Evolutionary conservation across 2,888 invertebrate genomes (phyloP).

Genomic region (Stenotaenia linearis): DNA sequence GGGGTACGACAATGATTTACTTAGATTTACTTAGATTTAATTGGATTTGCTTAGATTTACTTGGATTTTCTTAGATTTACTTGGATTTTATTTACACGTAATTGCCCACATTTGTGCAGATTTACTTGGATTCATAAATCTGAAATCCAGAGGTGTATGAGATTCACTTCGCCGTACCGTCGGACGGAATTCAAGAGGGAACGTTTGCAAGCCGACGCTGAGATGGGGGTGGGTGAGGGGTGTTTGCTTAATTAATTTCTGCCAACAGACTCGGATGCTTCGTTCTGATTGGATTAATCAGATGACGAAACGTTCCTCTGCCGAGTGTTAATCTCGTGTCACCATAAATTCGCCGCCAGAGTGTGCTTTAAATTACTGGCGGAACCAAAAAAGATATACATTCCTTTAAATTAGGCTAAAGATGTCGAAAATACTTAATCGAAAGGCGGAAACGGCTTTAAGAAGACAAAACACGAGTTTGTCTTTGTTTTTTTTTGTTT

Average conservation of each 20-base stretch:
- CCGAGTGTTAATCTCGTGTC: slow-evolving; percentile 17
- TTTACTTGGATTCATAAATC: too few species aligned
- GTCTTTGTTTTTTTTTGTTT: too few species aligned
- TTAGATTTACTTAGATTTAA: too few species aligned
- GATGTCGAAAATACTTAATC: not conserved
- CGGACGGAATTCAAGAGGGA: not conserved
- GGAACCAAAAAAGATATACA: not conserved
- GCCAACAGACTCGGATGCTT: slow-evolving; percentile 2
- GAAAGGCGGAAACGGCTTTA: not conserved
- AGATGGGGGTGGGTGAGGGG: not conserved
- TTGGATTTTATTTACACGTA: too few species aligned
- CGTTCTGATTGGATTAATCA: slow-evolving; percentile 5
- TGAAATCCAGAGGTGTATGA: too few species aligned
- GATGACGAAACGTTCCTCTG: not conserved
- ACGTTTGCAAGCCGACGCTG: not conserved
- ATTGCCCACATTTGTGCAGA: too few species aligned
- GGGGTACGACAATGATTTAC: too few species aligned
- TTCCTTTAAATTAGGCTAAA: not conserved
- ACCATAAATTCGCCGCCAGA: slow-evolving; percentile 17
- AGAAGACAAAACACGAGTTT: too few species aligned
- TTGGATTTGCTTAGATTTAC: too few species aligned
- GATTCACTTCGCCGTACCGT: too few species aligned
- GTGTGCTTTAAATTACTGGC: slow-evolving; percentile 17
- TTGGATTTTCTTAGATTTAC: too few species aligned
- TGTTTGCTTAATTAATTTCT: not conserved